Base-by-base conservation (phyloP, 2,113 vertebrate species). In the Semnornis frantzii region DNA sequence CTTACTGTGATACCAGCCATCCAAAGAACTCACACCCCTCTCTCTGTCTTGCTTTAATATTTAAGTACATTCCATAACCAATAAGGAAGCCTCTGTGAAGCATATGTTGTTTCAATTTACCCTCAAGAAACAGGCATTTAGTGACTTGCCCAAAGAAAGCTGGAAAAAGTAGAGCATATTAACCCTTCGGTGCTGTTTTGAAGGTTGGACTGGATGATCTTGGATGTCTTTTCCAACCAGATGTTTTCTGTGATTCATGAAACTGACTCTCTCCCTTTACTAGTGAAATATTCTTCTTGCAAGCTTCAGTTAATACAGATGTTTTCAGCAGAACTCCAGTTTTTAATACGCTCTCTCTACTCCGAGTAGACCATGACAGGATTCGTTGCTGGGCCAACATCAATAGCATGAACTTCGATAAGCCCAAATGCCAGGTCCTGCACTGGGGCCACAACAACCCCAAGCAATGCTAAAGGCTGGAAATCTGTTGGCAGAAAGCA, bases 21-120 rank as follows among this genome's bases (percentile, higher is more conserved):
- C 42, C 76, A 74, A 80, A 90, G 34, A 73, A 93, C 68, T 77
- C 85, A 93, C 60, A 30, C 69, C 80, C 57, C n/a, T 59, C 69
- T 92, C 28, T 92, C 48, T 72, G 69, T 30, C 83, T 90, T 81
- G 42, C 66, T 87, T 85, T 70, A 85, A 52, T 46, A 94, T 94
- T 57, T 44, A 81, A 75, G 86, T 44, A 18, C 30, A 71, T 86
- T 84, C 48, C 37, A 48, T 48, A 80, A 54, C 11, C 37, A 83
- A 48, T 59, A 73, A 85, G 23, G 42, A 91, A 93, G 37, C 21
- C 39, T 66, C 60, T 80, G 6, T 42, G 34, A 85, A 85, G 31
- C 46, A 55, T 65, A 88, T 50, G 44, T 66, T 76, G 24, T 25
- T 94, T 80, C 55, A 87, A 76, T 76, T 87, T 80, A 83, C 15